phyloP scores from a whole-genome alignment of 1,140 invertebrate genomes.

The Cecropterus lyciades region DNA sequence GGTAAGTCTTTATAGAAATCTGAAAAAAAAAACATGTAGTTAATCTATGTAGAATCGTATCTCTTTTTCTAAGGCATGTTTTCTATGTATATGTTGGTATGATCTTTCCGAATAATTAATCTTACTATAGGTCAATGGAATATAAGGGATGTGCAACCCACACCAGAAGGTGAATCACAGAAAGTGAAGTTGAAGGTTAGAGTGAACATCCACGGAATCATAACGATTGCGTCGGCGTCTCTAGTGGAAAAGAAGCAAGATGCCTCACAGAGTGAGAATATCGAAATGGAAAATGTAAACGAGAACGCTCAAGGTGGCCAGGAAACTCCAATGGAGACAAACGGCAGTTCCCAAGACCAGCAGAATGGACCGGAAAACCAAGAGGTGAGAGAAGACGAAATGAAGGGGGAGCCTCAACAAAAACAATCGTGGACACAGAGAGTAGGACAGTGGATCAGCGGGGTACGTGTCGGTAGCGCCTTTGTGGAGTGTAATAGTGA shows the following conservation, averaged over 20 bases:
- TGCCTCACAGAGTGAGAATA: conserved; percentile 85
- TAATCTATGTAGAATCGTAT: conserved; percentile 1
- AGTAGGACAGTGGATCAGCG: conserved; percentile 87
- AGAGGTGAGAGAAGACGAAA: conserved; percentile 83
- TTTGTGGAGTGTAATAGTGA: conserved; percentile 59
- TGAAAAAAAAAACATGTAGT: no score
- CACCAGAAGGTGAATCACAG: conserved; percentile 93
- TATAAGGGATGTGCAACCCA: conserved; percentile 93
- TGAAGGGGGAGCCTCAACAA: conserved; percentile 81
- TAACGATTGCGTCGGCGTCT: conserved; percentile 93
- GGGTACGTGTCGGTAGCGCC: conserved; percentile 84
- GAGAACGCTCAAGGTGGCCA: conserved; percentile 79
- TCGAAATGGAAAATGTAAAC: conserved; percentile 83
- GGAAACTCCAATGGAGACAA: conserved; percentile 78
- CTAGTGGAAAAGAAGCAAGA: conserved; percentile 92
- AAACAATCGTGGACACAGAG: conserved; percentile 87
- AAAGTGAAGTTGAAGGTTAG: conserved; percentile 98
- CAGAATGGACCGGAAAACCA: conserved; percentile 77
- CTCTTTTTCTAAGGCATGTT: not conserved
- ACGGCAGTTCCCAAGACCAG: conserved; percentile 69
- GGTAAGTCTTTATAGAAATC: conserved; percentile 89
- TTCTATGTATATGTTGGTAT: not conserved
- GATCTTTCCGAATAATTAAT: not conserved
- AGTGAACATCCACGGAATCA: conserved; percentile 96
- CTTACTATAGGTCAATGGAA: conserved; percentile 89